phyloP scores from a whole-genome alignment of 2,888 invertebrate species.

The Macrophya alboannulata region DNA sequence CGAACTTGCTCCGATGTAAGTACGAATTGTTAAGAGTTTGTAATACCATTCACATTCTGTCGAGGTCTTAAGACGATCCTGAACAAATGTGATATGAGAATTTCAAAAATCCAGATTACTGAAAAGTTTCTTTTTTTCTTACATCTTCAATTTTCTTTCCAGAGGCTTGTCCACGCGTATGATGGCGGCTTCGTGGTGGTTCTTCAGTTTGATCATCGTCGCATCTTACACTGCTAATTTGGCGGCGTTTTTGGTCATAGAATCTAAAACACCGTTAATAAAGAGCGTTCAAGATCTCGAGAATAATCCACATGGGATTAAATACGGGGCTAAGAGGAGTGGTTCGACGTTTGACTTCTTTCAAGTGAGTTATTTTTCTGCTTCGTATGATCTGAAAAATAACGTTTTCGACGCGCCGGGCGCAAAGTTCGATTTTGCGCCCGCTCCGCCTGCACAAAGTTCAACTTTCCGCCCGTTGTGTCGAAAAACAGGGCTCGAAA shows the following conservation, averaged over 20 bases:
- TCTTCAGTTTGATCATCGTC: conserved; percentile 93
- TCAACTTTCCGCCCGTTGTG: too few relatives aligned
- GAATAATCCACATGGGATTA: conserved; percentile 88
- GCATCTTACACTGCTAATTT: conserved; percentile 95
- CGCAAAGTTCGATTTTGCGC: too few relatives aligned
- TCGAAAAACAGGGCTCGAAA: too few relatives aligned
- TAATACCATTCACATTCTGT: neutral
- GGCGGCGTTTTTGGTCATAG: conserved; percentile 94
- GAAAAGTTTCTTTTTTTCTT: neutral
- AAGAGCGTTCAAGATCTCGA: conserved; percentile 93
- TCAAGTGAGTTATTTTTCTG: conserved; percentile 82
- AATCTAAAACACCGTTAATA: conserved; percentile 85
- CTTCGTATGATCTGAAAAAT: neutral
- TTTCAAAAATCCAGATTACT: neutral
- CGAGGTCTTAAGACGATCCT: neutral
- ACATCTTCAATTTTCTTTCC: conserved; percentile 41
- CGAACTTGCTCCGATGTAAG: conserved; percentile 93
- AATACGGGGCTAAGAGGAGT: conserved; percentile 91
- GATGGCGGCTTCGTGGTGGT: conserved; percentile 94
- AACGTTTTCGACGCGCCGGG: neutral
- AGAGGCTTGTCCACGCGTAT: conserved; percentile 95
- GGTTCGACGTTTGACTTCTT: conserved; percentile 96
- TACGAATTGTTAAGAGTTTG: conserved; percentile 63
- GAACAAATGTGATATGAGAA: neutral
- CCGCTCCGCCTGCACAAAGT: too few relatives aligned